These are phyloP conservation scores for Aphis craccivora DNA, from an alignment of 1,140 invertebrate species.

Conservation along the genomic window DNA sequence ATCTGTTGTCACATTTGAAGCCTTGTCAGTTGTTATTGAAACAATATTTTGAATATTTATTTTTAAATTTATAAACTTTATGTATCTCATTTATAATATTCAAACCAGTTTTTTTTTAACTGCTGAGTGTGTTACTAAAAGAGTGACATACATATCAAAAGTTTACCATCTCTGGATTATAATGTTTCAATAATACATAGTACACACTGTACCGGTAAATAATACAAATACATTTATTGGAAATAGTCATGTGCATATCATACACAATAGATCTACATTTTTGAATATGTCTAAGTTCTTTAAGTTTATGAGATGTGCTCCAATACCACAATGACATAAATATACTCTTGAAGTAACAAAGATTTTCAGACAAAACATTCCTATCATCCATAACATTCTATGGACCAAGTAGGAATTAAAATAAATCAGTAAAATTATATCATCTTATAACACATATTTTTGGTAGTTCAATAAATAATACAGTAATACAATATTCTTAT, in stretches of 20 bases:
- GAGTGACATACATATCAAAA: no score
- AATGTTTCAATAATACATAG: background rate
- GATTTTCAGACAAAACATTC: background rate
- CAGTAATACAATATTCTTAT: background rate
- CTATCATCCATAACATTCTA: background rate
- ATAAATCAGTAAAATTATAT: background rate
- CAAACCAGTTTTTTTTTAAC: no score
- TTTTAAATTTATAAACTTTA: no score
- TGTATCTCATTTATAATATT: no score
- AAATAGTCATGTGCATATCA: background rate
- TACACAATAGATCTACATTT: background rate
- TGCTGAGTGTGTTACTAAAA: no score
- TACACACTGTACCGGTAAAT: background rate
- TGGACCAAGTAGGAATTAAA: background rate
- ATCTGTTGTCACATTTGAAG: no score
- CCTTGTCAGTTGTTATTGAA: no score
- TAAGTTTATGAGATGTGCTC: background rate
- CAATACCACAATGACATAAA: background rate
- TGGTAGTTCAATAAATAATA: conserved; percentile 18
- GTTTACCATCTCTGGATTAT: background rate
- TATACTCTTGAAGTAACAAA: background rate
- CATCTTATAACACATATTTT: background rate
- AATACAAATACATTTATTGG: background rate
- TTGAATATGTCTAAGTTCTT: background rate
- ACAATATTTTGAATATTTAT: no score